Evolutionary conservation across 2,888 invertebrate species (phyloP).

Genomic region (Ashinkailepas kermadecensis): DNA sequence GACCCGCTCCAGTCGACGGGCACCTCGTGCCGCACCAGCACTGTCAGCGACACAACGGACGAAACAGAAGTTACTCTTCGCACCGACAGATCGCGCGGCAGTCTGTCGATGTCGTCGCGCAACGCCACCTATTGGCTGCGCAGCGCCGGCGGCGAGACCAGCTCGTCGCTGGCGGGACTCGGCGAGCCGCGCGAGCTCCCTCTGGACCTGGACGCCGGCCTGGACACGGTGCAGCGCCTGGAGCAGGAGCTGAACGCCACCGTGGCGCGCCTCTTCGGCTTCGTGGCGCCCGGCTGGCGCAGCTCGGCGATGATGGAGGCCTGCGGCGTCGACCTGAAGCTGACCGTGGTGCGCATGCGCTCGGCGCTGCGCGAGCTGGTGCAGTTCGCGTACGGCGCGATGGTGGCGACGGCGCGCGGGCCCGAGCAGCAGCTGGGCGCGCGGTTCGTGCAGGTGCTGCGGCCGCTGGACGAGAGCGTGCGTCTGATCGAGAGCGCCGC

Average conservation of each 20-base stretch:
- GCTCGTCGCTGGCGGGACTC: slow-evolving; percentile 23
- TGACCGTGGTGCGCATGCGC: slow-evolving; percentile 66
- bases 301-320: slow-evolving; percentile 67
- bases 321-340: slow-evolving; percentile 71
- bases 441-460: slow-evolving; percentile 72
- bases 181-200: slow-evolving; percentile 47
- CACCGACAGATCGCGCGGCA: neutral
- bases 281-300: slow-evolving; percentile 70
- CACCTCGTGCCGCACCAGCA: slow-evolving; percentile 32
- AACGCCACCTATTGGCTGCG: slow-evolving; percentile 20
- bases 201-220: slow-evolving; percentile 63
- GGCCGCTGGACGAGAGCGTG: slow-evolving; percentile 51
- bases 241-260: slow-evolving; percentile 74
- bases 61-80: neutral
- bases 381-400: slow-evolving; percentile 78
- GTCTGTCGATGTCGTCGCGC: neutral
- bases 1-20: slow-evolving; percentile 28
- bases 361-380: slow-evolving; percentile 77
- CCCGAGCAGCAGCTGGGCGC: slow-evolving; percentile 64
- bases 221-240: slow-evolving; percentile 64
- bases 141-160: neutral
- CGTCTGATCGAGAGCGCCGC: slow-evolving; percentile 45
- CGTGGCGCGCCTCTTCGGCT: slow-evolving; percentile 66
- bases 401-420: slow-evolving; percentile 73
- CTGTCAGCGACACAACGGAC: neutral